Percentiles rank a stretch among this genome's conserved stretches.
Evolutionary conservation across 2,888 invertebrate species (phyloP).

Genomic region (Sussaba pulchella): DNA sequence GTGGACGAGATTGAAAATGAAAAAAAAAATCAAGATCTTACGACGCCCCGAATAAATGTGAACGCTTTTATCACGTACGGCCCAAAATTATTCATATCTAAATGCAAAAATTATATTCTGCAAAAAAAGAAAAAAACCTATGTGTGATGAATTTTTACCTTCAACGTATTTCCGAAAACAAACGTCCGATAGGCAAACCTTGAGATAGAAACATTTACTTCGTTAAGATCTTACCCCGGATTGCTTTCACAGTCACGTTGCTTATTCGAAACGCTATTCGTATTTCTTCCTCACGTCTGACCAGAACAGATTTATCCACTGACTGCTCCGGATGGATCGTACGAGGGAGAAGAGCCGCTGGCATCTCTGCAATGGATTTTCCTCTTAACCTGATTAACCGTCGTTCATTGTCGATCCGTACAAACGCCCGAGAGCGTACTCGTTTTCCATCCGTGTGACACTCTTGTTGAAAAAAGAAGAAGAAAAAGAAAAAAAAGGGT

Average conservation of each 20-base stretch:
- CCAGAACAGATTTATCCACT: neutral
- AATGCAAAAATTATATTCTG: neutral
- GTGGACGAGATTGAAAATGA: conserved; percentile 55
- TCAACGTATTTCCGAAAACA: too few relatives aligned
- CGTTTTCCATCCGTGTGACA: conserved; percentile 16
- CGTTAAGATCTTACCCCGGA: conserved; percentile 67
- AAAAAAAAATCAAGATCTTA: neutral
- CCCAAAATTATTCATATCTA: neutral
- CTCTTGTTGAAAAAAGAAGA: too few relatives aligned
- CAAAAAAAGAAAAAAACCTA: neutral
- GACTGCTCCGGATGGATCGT: conserved; percentile 9
- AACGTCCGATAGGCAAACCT: too few relatives aligned
- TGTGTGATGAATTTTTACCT: too few relatives aligned
- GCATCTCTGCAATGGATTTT: conserved; percentile 30
- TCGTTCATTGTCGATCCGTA: conserved; percentile 72
- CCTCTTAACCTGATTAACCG: conserved; percentile 79
- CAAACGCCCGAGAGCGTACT: conserved; percentile 23
- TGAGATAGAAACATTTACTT: conserved; percentile 66
- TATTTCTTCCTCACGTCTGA: conserved; percentile 28
- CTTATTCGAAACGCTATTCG: conserved; percentile 38
- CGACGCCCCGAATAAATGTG: neutral
- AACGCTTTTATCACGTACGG: neutral
- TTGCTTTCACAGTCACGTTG: conserved; percentile 58
- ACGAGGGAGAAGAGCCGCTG: neutral
- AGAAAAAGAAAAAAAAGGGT: too few relatives aligned